Percentiles rank a stretch among this genome's conserved stretches.
Evolutionary conservation across 2,797 vertebrate genomes (phyloP).

Genomic region (Pitangus sulphuratus): DNA sequence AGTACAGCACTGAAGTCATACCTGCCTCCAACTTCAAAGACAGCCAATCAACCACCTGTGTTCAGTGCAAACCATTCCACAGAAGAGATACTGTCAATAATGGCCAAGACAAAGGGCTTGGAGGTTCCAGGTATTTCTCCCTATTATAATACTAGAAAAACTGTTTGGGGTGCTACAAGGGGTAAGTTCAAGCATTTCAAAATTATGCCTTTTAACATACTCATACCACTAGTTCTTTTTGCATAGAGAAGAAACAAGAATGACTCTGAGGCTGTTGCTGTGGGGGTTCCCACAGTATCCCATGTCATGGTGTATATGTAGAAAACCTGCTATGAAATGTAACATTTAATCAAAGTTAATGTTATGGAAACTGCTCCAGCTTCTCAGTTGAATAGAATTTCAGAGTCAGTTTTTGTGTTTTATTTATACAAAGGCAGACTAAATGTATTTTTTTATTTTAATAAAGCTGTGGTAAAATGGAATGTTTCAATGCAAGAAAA

Average conservation of each 20-base stretch:
- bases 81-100: constrained; percentile 91
- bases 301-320: not conserved
- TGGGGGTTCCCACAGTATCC: not conserved
- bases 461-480: not conserved
- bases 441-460: not conserved
- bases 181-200: not conserved
- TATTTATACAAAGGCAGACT: not conserved
- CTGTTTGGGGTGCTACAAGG: not conserved
- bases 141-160: not conserved
- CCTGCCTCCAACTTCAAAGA: constrained; percentile 88
- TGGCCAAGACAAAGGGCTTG: constrained; percentile 92
- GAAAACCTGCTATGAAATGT: not conserved
- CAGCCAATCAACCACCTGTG: constrained; percentile 79
- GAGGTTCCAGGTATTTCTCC: constrained; percentile 87
- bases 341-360: not conserved
- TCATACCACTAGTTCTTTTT: not conserved
- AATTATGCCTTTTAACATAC: not conserved
- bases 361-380: not conserved
- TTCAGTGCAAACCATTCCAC: constrained; percentile 94
- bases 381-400: not conserved
- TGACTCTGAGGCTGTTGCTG: not conserved
- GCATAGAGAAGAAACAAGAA: not conserved
- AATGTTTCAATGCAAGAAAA: not conserved
- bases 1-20: constrained; percentile 84
- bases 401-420: not conserved